A percentile compares a stretch with the other conserved stretches of the same genome.
These are phyloP conservation scores for Phodopus roborovskii DNA, from an alignment of 2,113 vertebrate genomes.

Conservation along the genomic window DNA sequence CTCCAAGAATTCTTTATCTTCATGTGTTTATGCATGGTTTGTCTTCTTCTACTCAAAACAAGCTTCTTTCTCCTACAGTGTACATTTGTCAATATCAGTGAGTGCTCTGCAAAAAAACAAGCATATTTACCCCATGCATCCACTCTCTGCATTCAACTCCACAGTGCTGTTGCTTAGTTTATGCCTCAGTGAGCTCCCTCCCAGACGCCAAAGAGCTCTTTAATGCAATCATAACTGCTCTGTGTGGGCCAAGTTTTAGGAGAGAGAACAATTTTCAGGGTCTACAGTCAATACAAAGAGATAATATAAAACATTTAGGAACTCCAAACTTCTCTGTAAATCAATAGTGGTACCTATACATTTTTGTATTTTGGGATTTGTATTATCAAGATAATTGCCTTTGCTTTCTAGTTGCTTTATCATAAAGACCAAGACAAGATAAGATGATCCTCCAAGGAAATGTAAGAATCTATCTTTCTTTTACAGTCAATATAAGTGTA, in stretches of 20 bases:
- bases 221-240: conserved; percentile 27
- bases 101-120: not conserved
- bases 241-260: not conserved
- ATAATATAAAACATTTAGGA: conserved; percentile 36
- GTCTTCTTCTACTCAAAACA: conserved; percentile 39
- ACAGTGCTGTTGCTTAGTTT: not conserved
- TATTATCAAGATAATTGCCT: conserved; percentile 59
- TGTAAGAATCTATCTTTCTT: conserved; percentile 26
- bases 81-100: conserved; percentile 50
- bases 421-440: conserved; percentile 19
- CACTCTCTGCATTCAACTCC: not conserved
- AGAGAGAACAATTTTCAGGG: conserved; percentile 14
- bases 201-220: not conserved
- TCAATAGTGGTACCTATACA: not conserved
- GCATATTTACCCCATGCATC: not conserved
- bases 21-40: not conserved
- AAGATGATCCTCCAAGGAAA: not conserved
- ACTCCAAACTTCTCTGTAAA: conserved; percentile 35
- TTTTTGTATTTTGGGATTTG: not conserved
- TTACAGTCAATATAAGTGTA: conserved; percentile 32
- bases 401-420: conserved; percentile 57
- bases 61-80: conserved; percentile 51
- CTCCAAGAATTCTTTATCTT: conserved; percentile 3
- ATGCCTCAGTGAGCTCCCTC: not conserved
- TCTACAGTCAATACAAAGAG: conserved; percentile 34